Conservation (phyloP, 2,888 invertebrate species). For the Cephus rjabovi region DNA sequence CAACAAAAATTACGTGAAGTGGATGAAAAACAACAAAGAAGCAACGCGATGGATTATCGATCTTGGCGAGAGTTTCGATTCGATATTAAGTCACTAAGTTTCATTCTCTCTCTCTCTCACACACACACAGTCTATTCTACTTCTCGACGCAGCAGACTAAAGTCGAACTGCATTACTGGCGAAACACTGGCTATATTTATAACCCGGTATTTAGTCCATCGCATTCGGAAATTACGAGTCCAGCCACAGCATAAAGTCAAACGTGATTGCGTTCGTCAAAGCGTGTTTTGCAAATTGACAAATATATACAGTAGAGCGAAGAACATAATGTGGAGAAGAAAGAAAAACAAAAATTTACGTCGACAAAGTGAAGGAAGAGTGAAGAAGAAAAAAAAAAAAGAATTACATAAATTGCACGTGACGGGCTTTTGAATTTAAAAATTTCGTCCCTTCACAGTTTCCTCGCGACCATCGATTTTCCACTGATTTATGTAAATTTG, state of each 20-base stretch:
- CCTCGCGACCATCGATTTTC: too few relatives aligned
- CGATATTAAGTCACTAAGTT: neutral
- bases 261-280: neutral
- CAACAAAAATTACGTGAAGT: neutral
- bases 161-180: neutral
- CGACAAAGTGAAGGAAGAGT: neutral
- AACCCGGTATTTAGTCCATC: conserved; percentile 5
- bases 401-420: neutral
- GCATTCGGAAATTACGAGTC: neutral
- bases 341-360: neutral
- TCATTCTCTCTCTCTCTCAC: too few relatives aligned
- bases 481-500: neutral
- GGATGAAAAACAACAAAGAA: neutral
- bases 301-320: neutral
- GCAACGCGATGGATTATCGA: neutral
- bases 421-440: neutral
- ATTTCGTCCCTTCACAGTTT: too few relatives aligned
- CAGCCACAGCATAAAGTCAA: neutral
- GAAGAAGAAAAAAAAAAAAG: neutral
- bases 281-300: neutral
- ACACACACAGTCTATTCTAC: neutral
- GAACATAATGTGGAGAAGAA: neutral
- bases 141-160: neutral
- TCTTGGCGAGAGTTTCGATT: neutral
- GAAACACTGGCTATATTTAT: conserved; percentile 6